Evolutionary conservation across 2,797 vertebrate species (phyloP).

Genomic region (Melanotaenia pygmaea): DNA sequence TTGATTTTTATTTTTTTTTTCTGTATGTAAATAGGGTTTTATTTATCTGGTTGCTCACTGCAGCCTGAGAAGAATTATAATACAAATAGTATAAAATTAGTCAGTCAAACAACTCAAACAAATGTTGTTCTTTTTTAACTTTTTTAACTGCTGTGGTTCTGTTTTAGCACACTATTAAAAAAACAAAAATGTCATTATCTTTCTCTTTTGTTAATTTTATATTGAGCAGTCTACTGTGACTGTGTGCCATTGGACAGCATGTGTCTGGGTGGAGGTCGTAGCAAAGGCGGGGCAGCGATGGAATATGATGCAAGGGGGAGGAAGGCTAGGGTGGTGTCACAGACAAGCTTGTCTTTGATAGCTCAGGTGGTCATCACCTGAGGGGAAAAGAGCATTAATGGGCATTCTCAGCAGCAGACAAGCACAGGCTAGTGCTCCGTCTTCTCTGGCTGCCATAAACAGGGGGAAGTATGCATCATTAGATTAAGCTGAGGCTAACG

Average conservation of each 20-base stretch:
- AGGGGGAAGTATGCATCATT: slow-evolving; percentile 77
- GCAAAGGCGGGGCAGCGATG: slow-evolving; percentile 39
- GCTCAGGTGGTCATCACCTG: slow-evolving; percentile 84
- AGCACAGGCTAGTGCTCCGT: slow-evolving; percentile 75
- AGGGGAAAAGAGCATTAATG: slow-evolving; percentile 76
- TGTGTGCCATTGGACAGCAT: slow-evolving; percentile 15
- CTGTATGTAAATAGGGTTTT: too few relatives aligned
- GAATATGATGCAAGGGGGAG: slow-evolving; percentile 33
- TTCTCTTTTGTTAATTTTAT: background rate
- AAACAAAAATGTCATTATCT: background rate
- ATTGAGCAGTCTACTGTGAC: background rate
- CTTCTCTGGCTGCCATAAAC: slow-evolving; percentile 69
- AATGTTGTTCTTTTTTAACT: too few relatives aligned
- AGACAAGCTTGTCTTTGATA: slow-evolving; percentile 80
- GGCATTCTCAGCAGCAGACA: slow-evolving; percentile 79
- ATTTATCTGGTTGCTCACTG: background rate
- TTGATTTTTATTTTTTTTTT: too few relatives aligned
- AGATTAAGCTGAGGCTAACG: slow-evolving; percentile 67
- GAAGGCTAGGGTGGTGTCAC: slow-evolving; percentile 47
- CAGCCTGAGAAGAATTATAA: background rate
- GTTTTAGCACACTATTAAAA: too few relatives aligned
- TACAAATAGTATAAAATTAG: too few relatives aligned
- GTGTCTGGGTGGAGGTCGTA: slow-evolving; percentile 37
- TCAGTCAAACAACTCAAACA: too few relatives aligned
- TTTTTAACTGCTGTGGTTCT: too few relatives aligned